Base-by-base conservation (phyloP, 2,113 vertebrate species). In the Oryzias melastigma region DNA sequence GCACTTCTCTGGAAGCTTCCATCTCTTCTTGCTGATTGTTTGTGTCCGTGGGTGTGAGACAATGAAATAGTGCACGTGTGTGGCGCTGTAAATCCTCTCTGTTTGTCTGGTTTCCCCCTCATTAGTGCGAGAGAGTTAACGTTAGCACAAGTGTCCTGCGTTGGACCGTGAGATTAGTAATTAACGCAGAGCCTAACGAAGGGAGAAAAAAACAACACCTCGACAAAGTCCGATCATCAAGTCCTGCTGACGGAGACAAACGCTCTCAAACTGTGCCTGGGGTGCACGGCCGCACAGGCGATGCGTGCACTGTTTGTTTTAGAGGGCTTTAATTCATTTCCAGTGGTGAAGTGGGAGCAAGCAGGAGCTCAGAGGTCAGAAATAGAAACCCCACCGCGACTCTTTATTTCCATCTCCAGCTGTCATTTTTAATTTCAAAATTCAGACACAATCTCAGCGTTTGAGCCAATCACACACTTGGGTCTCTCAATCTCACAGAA, bases 121-220 rank as follows among this genome's bases (percentile, higher is more conserved):
- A 91, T 92, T 91, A 92, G 89, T 79, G 90, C 58, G 77, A 84
- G 80, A 80, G 87, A 85, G 88, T 89, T 80, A 88, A 77, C 86
- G 84, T 88, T 88, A 89, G 85, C 87, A 89, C 86, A 78, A 88
- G 85, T 73, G 86, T 86, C 86, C 83, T 80, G 81, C 88, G 70
- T 80, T 91, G 85, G 87, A 91, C 85, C 91, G 88, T 92, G 91
- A 92, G 91, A 92, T 92, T 91, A 85, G 88, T 91, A 90, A 92
- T 92, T 92, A 91, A 91, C 78, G 86, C 72, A 14, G 86, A 87
- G 91, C 82, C 88, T 90, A 92, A 92, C 85, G 88, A 91, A 90
- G 89, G 87, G 75, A 86, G 89, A 77, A 83, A 91, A 47, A 91
- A 89, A 89, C 85, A 90, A 90, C 86, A 90, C 80, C 87, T 90